Evolutionary conservation across 2,888 invertebrate genomes (phyloP), one percentile per base, ranked within the genome.

Genomic region (Terebella lapidaria): DNA sequence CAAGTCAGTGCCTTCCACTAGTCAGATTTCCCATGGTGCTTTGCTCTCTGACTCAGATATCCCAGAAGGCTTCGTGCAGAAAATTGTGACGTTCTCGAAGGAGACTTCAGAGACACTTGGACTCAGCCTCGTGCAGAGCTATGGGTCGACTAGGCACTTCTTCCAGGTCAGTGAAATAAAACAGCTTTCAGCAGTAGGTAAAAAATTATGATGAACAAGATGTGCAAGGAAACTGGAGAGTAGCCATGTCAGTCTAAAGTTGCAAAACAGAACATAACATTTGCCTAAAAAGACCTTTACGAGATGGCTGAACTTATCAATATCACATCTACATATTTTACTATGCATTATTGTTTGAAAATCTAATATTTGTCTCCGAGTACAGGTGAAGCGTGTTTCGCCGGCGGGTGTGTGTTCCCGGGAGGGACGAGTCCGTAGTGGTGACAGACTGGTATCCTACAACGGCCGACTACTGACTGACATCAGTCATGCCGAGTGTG

Each of bases 81-180:
- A 54, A 30, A 58, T 67, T 3, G 62, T 73, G 29, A 67, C 63
- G 3, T 58, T 77, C 2, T 62, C 68, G 53, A 73, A 74, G 58
- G 62, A 65, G 3, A 66, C 66, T 1, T 63, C 67, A 15, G 71
- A 75, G 62, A 71, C 68, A 35, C 68, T 77, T 22, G 77, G 77
- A 3, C 62, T 77, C 22, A 74, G 73, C 56, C 73, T 77, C 56
- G 75, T 53, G 53, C 53, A 26, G 28, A 53, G 53, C 22, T 53
- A 27, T 22, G 27, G 29, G 15, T 53, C 53, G 22, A 25, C 53
- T 5, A 28, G 28, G 15, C 53, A 53, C 15, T 53, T 27, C 22
- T 28, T 27, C 28, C 27, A 53, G 28, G 53, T 53, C 10, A 25
- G 53, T 53, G 5, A n/a, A n/a, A n/a, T n/a, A n/a, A n/a, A n/a